A percentile compares a stretch with the other conserved stretches of the same genome.
Evolutionary conservation across 2,797 vertebrate genomes (phyloP).

Genomic region (Cryptoprocta ferox): DNA sequence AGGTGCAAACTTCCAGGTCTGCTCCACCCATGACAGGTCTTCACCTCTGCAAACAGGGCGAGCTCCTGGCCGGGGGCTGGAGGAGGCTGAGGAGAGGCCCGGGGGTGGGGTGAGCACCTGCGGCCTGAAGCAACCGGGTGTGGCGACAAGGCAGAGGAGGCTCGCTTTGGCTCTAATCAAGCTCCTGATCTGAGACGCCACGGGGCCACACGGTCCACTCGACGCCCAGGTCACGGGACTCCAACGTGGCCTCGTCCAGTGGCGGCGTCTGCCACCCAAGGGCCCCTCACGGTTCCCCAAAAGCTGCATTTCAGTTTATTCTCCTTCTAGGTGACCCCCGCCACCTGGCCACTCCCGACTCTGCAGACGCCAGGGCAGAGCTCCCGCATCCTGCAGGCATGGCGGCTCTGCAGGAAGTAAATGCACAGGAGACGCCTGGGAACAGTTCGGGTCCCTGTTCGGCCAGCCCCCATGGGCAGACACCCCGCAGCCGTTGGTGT

Average conservation of each 20-base stretch:
- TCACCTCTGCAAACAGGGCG: background rate
- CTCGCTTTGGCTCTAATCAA: background rate
- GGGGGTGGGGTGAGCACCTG: background rate
- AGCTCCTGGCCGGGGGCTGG: too few relatives aligned
- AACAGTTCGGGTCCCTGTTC: rapidly evolving
- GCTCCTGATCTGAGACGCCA: background rate
- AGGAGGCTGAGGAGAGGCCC: too few relatives aligned
- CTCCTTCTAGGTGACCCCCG: background rate
- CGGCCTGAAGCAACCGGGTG: background rate
- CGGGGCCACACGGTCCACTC: background rate
- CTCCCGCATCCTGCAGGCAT: rapidly evolving
- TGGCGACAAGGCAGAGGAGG: background rate
- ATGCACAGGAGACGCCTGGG: rapidly evolving
- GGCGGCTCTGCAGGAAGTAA: rapidly evolving
- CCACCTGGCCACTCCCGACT: background rate
- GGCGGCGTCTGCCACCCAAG: background rate
- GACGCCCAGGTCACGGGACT: rapidly evolving
- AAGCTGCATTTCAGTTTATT: background rate
- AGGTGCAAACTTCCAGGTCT: rapidly evolving
- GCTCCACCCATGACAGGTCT: rapidly evolving
- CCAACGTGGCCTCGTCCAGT: rapidly evolving
- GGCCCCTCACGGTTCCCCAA: background rate
- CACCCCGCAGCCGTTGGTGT: background rate
- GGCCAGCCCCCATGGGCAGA: background rate
- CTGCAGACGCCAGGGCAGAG: too few relatives aligned